Conservation (phyloP, 2,888 invertebrate species). For the Andrena minutula region DNA sequence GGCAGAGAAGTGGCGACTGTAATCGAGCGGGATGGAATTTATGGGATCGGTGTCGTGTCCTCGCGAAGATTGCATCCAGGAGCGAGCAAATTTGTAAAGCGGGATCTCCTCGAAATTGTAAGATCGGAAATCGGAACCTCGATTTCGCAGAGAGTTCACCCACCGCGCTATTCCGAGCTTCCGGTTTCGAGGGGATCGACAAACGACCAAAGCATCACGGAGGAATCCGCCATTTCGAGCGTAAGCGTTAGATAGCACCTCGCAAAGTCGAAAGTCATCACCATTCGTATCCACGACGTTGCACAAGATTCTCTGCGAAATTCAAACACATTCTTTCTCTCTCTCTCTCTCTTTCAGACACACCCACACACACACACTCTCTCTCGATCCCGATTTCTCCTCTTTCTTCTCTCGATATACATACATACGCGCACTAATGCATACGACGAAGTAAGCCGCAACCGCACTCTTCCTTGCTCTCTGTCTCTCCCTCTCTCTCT, state of each 20-base stretch:
- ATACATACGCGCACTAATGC: background rate
- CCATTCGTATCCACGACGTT: background rate
- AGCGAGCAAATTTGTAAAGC: background rate
- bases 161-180: background rate
- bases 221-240: constrained; percentile 6
- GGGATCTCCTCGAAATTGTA: background rate
- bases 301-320: constrained; percentile 1
- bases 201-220: constrained; percentile 10
- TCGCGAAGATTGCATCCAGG: background rate
- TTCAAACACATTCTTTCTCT: constrained; percentile 13
- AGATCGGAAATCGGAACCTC: background rate
- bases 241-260: constrained; percentile 6
- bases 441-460: constrained; percentile 2
- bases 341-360: constrained; percentile 1
- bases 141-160: background rate
- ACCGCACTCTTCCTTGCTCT: constrained; percentile 22
- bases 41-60: constrained; percentile 3
- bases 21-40: background rate
- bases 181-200: constrained; percentile 11
- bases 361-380: background rate
- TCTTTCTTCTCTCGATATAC: background rate
- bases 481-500: constrained; percentile 34
- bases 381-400: background rate
- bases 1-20: background rate
- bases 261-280: constrained; percentile 10